Evolutionary conservation across 2,797 vertebrate genomes (phyloP).

Genomic region (Yasuhikotakia modesta): DNA sequence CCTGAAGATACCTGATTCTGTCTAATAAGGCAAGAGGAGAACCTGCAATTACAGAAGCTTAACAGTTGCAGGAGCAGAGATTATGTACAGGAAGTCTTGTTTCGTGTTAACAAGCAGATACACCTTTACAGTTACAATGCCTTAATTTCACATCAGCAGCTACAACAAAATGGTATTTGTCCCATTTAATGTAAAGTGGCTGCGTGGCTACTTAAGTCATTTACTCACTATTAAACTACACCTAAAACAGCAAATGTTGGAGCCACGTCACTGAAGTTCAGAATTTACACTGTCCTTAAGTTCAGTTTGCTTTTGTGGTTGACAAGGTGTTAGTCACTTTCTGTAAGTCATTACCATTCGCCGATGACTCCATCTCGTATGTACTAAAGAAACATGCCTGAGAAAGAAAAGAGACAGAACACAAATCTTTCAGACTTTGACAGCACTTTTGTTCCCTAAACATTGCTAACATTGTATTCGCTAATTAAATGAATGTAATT

Average conservation of each 20-base stretch:
- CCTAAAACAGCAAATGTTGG: constrained; percentile 61
- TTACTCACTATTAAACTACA: constrained; percentile 63
- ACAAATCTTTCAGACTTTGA: constrained; percentile 38
- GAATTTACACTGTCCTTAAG: constrained; percentile 63
- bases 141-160: constrained; percentile 15
- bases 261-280: background rate
- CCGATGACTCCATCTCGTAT: constrained; percentile 68
- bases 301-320: constrained; percentile 67
- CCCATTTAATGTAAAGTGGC: background rate
- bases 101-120: constrained; percentile 50
- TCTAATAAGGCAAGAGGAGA: constrained; percentile 78
- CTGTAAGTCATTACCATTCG: constrained; percentile 53
- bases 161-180: constrained; percentile 16
- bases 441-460: constrained; percentile 42
- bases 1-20: constrained; percentile 73
- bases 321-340: constrained; percentile 57
- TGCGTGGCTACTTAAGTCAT: constrained; percentile 21
- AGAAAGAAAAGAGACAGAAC: constrained; percentile 36
- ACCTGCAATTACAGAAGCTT: constrained; percentile 72
- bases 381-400: constrained; percentile 91
- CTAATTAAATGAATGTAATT: constrained; percentile 67
- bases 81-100: constrained; percentile 71
- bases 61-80: constrained; percentile 67
- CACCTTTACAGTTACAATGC: constrained; percentile 21
- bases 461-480: constrained; percentile 44